Conservation (phyloP, 1,140 invertebrate genomes). For the Arion vulgaris region DNA sequence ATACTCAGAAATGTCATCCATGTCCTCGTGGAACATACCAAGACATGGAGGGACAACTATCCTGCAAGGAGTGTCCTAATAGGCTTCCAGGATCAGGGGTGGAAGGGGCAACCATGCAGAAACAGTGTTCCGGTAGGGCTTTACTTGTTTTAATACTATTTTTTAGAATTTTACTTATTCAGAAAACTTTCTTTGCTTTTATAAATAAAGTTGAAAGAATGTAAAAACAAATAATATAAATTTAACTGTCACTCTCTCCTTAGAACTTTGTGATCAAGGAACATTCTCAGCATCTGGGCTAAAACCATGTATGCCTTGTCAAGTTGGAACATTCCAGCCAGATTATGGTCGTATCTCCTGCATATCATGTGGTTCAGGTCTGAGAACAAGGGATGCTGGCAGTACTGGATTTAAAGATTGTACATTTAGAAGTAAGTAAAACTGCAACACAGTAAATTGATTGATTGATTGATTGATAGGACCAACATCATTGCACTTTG, state of each 20-base stretch:
- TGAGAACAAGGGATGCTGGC: constrained; percentile 90
- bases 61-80: constrained; percentile 88
- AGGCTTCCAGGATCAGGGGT: constrained; percentile 80
- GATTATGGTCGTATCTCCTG: constrained; percentile 82
- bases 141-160: neutral
- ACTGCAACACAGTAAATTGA: too few species aligned
- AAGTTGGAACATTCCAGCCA: constrained; percentile 84
- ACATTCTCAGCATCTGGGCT: constrained; percentile 91
- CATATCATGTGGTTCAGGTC: constrained; percentile 87
- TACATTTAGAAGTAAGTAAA: constrained; percentile 54
- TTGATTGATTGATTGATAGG: too few species aligned
- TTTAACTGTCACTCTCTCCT: constrained; percentile 32
- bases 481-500: too few species aligned
- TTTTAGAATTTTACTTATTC: too few species aligned
- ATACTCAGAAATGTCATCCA: constrained; percentile 83
- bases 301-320: constrained; percentile 87
- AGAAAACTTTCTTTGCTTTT: too few species aligned
- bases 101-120: constrained; percentile 81
- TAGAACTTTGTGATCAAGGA: constrained; percentile 89
- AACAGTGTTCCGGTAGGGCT: constrained; percentile 86
- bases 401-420: constrained; percentile 91
- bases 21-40: constrained; percentile 95
- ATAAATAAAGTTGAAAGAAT: too few species aligned
- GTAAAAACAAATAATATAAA: too few species aligned
- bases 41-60: constrained; percentile 90